A percentile compares a stretch with the other conserved stretches of the same genome.
Evolutionary conservation across 2,888 invertebrate genomes (phyloP).

Genomic region (Rhingia campestris): DNA sequence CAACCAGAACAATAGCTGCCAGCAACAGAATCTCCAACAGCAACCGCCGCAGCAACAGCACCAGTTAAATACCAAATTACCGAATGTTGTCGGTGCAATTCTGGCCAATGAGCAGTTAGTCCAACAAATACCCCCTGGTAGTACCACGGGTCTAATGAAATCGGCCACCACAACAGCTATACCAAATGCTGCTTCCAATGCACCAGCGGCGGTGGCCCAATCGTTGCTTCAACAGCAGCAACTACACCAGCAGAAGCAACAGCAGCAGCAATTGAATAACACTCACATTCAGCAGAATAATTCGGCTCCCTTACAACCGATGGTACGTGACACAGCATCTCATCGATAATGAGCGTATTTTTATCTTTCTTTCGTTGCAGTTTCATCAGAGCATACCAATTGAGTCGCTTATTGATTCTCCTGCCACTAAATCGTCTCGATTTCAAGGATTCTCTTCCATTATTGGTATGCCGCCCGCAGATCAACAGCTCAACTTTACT

Average conservation of each 20-base stretch:
- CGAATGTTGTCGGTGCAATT: conserved; percentile 65
- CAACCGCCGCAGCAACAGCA: conserved; percentile 74
- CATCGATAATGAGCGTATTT: conserved; percentile 45
- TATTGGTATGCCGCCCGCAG: conserved; percentile 54
- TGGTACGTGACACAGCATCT: conserved; percentile 74
- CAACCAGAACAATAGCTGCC: conserved; percentile 80
- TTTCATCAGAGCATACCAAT: conserved; percentile 73
- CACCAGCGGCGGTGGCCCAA: conserved; percentile 16
- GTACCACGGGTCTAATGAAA: conserved; percentile 74
- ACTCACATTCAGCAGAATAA: conserved; percentile 77
- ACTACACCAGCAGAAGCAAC: conserved; percentile 72
- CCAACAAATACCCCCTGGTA: conserved; percentile 38
- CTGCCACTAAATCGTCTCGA: conserved; percentile 57
- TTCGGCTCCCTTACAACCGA: conserved; percentile 77
- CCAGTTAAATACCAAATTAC: conserved; percentile 50
- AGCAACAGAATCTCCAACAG: conserved; percentile 74
- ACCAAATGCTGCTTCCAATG: conserved; percentile 53
- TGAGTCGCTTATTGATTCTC: conserved; percentile 73
- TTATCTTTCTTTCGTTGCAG: conserved; percentile 65
- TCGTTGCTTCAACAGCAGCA: conserved; percentile 72
- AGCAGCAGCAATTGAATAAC: conserved; percentile 47
- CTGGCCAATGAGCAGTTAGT: conserved; percentile 64
- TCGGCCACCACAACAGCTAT: conserved; percentile 73
- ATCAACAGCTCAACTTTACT: conserved; percentile 74
- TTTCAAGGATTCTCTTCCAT: conserved; percentile 58